A percentile compares a stretch with the other conserved stretches of the same genome.
phyloP scores from a whole-genome alignment of 2,888 invertebrate genomes.

The Orthonevra nobilis region DNA sequence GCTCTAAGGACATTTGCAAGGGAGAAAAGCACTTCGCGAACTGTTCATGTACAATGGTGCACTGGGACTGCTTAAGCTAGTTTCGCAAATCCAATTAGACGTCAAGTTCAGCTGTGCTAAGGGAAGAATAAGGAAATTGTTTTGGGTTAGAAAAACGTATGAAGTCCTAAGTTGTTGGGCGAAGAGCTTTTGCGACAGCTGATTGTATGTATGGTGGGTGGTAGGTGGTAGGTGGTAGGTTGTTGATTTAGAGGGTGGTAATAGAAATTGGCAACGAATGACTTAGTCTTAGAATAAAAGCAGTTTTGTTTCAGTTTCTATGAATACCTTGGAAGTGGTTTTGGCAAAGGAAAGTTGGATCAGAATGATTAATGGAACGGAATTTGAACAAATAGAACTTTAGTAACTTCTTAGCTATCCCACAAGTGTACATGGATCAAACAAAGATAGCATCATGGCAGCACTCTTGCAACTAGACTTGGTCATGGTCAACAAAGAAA shows the following conservation, averaged over 20 bases:
- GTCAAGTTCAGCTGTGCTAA: slow-evolving; percentile 54
- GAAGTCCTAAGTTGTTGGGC: slow-evolving; percentile 22
- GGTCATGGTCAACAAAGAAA: too few species aligned
- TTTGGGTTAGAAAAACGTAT: slow-evolving; percentile 40
- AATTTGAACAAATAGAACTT: too few species aligned
- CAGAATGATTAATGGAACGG: slow-evolving; percentile 6
- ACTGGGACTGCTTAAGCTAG: slow-evolving; percentile 18
- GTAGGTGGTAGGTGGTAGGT: too few species aligned
- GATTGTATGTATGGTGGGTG: slow-evolving; percentile 31
- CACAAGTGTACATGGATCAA: too few species aligned
- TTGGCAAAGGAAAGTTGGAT: neutral
- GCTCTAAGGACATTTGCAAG: slow-evolving; percentile 17
- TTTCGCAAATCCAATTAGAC: slow-evolving; percentile 62
- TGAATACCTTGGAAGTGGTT: neutral
- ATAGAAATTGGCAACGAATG: slow-evolving; percentile 1
- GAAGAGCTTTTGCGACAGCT: slow-evolving; percentile 56
- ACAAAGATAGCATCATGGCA: too few species aligned
- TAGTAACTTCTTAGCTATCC: too few species aligned
- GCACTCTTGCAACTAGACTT: too few species aligned
- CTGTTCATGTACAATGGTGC: slow-evolving; percentile 39
- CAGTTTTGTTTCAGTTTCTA: slow-evolving; percentile 25
- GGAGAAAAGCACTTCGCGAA: slow-evolving; percentile 34
- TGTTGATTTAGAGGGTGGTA: slow-evolving; percentile 31
- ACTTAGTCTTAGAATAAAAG: neutral
- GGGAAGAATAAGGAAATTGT: slow-evolving; percentile 49